These are phyloP conservation scores for Heteromyza rotundicornis DNA, from an alignment of 2,888 invertebrate genomes.

Conservation along the genomic window DNA sequence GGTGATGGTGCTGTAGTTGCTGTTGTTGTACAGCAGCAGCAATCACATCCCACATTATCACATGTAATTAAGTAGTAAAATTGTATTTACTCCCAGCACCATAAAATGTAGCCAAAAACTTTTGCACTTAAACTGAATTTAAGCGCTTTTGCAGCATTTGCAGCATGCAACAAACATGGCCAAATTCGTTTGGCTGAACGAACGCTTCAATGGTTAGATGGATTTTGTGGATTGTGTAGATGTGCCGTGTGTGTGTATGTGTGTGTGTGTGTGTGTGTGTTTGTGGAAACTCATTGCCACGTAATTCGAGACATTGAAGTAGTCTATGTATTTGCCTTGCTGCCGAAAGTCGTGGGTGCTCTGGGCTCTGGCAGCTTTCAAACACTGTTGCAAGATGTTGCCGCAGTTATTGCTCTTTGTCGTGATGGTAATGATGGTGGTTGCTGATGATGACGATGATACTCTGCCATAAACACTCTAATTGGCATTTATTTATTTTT, in stretches of 20 bases:
- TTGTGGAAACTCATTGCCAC: slow-evolving; percentile 7
- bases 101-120: slow-evolving; percentile 5
- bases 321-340: background rate
- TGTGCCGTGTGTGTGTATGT: background rate
- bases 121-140: slow-evolving; percentile 6
- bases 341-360: background rate
- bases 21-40: background rate
- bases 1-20: background rate
- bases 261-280: background rate
- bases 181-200: background rate
- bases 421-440: background rate
- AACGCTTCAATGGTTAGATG: too few species aligned
- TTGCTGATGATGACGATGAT: background rate
- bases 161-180: background rate
- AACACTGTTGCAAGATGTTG: slow-evolving; percentile 3
- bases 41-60: slow-evolving; percentile 6
- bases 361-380: background rate
- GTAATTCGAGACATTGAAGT: slow-evolving; percentile 7
- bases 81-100: background rate
- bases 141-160: slow-evolving; percentile 10
- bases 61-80: slow-evolving; percentile 16
- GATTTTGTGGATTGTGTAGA: slow-evolving; percentile 1
- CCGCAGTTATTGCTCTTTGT: background rate
- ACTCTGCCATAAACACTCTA: slow-evolving; percentile 1
- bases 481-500: slow-evolving; percentile 3